A percentile compares a stretch with the other conserved stretches of the same genome.
Evolutionary conservation across 2,113 vertebrate genomes (phyloP).

Genomic region (Onychostruthus taczanowskii): DNA sequence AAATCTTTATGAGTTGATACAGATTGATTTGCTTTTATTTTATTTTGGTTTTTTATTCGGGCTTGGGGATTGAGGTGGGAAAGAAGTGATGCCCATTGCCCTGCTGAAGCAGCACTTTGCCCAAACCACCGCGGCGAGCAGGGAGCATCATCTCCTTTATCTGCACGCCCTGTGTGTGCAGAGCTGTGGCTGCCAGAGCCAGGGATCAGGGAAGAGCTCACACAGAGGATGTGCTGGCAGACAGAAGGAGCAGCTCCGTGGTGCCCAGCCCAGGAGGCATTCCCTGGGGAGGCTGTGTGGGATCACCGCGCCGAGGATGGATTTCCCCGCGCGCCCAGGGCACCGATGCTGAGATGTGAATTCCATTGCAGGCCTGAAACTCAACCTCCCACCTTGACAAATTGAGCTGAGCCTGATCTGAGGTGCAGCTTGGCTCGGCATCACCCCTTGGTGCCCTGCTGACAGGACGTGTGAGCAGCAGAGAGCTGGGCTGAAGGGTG

Average conservation of each 20-base stretch:
- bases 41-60: accelerated
- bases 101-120: background rate
- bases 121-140: background rate
- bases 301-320: accelerated
- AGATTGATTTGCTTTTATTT: too few relatives aligned
- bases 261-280: background rate
- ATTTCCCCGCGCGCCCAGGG: background rate
- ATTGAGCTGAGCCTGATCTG: background rate
- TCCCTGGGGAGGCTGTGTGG: background rate
- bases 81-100: accelerated
- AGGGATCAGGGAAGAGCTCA: background rate
- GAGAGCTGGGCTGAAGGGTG: background rate
- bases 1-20: background rate
- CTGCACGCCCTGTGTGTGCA: background rate
- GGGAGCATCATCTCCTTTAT: background rate
- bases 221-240: background rate
- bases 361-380: background rate
- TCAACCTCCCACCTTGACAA: constrained; percentile 35
- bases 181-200: background rate
- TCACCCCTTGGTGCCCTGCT: constrained; percentile 6
- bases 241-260: background rate
- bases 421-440: background rate
- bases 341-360: background rate
- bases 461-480: background rate
- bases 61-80: accelerated